Percentiles rank a stretch among this genome's conserved stretches.
These are phyloP conservation scores for Germaria angustata DNA, from an alignment of 2,888 invertebrate genomes.

Conservation along the genomic window DNA sequence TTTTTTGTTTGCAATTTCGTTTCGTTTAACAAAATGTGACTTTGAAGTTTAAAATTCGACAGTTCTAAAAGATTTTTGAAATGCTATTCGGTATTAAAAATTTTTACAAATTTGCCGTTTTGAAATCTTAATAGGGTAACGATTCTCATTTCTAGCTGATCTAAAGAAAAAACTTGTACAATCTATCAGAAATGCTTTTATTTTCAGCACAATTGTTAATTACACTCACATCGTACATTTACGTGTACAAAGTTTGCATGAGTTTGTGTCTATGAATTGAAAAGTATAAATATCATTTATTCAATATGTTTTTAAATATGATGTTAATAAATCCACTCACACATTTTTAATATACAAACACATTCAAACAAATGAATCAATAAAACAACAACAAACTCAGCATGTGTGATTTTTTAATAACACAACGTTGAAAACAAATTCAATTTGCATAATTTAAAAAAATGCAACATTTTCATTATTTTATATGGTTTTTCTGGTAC, in stretches of 20 bases:
- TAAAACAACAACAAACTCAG: slow-evolving; percentile 30
- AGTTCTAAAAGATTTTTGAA: too few species aligned
- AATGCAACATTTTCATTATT: slow-evolving; percentile 63
- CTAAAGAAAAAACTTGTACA: too few species aligned
- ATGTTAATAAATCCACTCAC: slow-evolving; percentile 54
- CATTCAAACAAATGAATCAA: slow-evolving; percentile 15
- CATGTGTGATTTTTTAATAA: slow-evolving; percentile 27
- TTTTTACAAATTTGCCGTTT: too few species aligned
- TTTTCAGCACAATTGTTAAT: background rate
- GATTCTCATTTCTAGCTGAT: too few species aligned
- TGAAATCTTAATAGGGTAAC: too few species aligned
- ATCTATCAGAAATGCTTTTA: background rate
- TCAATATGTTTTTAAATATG: slow-evolving; percentile 53
- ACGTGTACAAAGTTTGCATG: background rate
- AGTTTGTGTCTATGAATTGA: background rate
- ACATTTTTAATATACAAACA: slow-evolving; percentile 25
- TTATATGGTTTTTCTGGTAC: slow-evolving; percentile 48
- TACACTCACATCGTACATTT: background rate
- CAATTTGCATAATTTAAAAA: slow-evolving; percentile 65
- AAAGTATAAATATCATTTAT: slow-evolving; percentile 30
- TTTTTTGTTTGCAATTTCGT: too few species aligned
- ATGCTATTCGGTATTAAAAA: too few species aligned
- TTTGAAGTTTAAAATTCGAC: too few species aligned
- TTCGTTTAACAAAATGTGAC: too few species aligned
- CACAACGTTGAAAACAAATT: slow-evolving; percentile 21